phyloP scores from a whole-genome alignment of 2,888 invertebrate genomes.

The Zelleria hepariella region DNA sequence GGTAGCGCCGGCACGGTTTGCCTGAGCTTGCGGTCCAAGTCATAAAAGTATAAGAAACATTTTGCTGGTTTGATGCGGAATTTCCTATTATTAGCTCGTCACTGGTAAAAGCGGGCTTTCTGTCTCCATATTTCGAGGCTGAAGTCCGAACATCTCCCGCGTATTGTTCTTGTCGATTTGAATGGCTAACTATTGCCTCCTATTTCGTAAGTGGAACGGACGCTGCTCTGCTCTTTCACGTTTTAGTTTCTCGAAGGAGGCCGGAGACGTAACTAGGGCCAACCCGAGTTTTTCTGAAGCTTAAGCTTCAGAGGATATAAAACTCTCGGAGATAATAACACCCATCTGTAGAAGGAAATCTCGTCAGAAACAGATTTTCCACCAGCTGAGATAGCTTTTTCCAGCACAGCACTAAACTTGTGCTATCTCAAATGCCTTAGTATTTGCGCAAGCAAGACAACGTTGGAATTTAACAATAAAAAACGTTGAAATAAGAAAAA shows the following conservation, averaged over 20 bases:
- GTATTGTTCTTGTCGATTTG: conserved; percentile 55
- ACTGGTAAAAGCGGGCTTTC: background rate
- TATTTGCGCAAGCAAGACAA: too few relatives aligned
- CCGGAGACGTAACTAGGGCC: conserved; percentile 36
- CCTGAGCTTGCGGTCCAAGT: background rate
- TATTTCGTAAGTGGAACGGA: conserved; percentile 57
- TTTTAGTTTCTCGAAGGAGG: conserved; percentile 19
- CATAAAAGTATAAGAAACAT: background rate
- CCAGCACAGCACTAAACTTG: too few relatives aligned
- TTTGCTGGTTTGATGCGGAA: background rate
- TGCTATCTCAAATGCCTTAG: too few relatives aligned
- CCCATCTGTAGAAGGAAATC: too few relatives aligned
- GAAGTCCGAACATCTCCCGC: conserved; percentile 13
- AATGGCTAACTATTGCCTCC: conserved; percentile 51
- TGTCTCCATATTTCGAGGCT: conserved; percentile 36
- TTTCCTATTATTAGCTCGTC: background rate
- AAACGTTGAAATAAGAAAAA: too few relatives aligned
- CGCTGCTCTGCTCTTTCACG: conserved; percentile 36
- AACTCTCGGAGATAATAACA: too few relatives aligned
- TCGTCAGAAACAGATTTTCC: too few relatives aligned
- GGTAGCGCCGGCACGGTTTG: too few relatives aligned
- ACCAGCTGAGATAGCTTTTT: too few relatives aligned
- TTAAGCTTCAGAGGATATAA: too few relatives aligned
- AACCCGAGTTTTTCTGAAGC: too few relatives aligned
- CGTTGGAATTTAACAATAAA: too few relatives aligned